Conservation (phyloP, 64 coral and sea anemone genomes). For the Porites lutea region DNA sequence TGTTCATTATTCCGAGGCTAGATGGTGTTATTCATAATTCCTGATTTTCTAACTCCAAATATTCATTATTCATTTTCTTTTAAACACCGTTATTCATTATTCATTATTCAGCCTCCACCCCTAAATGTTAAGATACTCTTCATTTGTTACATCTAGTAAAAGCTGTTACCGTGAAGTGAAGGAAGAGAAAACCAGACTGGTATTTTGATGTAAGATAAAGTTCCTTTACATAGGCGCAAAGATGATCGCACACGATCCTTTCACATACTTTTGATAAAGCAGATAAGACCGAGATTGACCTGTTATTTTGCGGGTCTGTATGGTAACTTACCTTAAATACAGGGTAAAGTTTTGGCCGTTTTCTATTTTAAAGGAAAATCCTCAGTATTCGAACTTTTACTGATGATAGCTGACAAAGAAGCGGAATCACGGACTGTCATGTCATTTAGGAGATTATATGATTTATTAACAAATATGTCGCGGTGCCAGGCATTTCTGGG, state of each 20-base stretch:
- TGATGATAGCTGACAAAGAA: not conserved
- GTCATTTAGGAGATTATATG: too few relatives aligned
- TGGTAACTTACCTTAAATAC: not conserved
- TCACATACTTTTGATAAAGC: not conserved
- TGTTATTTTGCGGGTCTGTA: not conserved
- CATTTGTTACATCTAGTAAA: constrained; percentile 25
- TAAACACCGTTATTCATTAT: too few relatives aligned
- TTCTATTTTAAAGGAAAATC: not conserved
- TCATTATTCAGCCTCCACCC: too few relatives aligned
- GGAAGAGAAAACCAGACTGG: constrained; percentile 1
- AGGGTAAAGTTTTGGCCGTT: not conserved
- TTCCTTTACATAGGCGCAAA: not conserved
- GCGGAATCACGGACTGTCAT: too few relatives aligned
- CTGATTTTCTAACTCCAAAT: too few relatives aligned
- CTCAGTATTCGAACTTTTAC: not conserved
- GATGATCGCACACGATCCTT: not conserved
- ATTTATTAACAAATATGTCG: too few relatives aligned
- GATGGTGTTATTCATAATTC: too few relatives aligned
- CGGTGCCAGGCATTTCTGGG: too few relatives aligned
- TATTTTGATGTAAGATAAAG: not conserved
- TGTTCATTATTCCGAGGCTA: too few relatives aligned
- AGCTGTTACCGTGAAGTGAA: constrained; percentile 16
- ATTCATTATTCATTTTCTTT: too few relatives aligned
- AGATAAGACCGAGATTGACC: not conserved
- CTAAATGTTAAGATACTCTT: not conserved